Evolutionary conservation across 2,113 vertebrate genomes (phyloP).

Genomic region (Mugil cephalus): DNA sequence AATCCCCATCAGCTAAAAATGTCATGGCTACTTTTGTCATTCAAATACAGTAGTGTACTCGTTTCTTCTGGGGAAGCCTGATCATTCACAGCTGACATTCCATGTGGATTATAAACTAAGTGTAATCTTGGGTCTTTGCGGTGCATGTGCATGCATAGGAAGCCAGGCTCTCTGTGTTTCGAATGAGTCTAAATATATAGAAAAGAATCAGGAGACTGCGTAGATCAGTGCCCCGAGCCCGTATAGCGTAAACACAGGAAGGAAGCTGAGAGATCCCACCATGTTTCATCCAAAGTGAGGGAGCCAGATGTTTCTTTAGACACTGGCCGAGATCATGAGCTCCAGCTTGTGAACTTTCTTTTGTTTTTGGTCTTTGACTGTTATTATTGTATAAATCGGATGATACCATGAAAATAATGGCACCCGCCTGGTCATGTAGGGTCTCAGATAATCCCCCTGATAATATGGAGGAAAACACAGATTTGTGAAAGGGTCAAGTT

Average conservation of each 20-base stretch:
- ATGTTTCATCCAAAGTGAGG: conserved; percentile 13
- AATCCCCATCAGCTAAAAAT: neutral
- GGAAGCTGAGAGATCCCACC: conserved; percentile 57
- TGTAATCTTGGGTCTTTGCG: conserved; percentile 20
- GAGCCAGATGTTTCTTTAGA: conserved; percentile 58
- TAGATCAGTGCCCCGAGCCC: conserved; percentile 28
- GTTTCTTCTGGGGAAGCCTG: neutral
- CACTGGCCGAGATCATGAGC: neutral
- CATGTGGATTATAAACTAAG: conserved; percentile 41
- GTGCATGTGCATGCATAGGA: neutral
- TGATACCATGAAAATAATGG: too few species aligned
- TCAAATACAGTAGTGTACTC: neutral
- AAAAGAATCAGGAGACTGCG: conserved; percentile 7
- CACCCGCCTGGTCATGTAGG: neutral
- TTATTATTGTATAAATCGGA: too few species aligned
- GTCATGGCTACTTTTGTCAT: neutral
- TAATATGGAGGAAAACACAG: neutral
- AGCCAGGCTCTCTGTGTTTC: conserved; percentile 1
- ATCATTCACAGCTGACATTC: conserved; percentile 34
- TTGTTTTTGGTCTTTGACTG: too few species aligned
- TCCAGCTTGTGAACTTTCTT: neutral
- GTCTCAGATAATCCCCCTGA: neutral
- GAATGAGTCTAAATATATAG: neutral
- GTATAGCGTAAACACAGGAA: conserved; percentile 76
- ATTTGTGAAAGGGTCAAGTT: too few species aligned